Conservation (phyloP, 2,888 invertebrate genomes). For the Iselma pallidipennis region DNA sequence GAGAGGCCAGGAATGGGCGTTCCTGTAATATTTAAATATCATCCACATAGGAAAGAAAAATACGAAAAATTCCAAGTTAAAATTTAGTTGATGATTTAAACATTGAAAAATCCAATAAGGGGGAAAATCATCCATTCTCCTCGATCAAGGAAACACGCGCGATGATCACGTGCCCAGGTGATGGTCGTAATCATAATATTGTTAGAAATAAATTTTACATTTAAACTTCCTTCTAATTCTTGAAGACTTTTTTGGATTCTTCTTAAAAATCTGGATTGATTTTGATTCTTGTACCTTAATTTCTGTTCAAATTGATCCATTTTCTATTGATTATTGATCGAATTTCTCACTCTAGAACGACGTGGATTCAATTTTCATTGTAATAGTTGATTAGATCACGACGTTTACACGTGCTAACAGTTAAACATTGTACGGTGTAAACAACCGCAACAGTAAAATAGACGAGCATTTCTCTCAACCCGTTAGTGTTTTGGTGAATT, state of each 20-base stretch:
- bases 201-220: not conserved
- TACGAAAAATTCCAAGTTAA: not conserved
- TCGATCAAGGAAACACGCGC: conserved; percentile 9
- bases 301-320: too few relatives aligned
- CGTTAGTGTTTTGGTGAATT: conserved; percentile 26
- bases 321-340: too few relatives aligned
- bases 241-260: too few relatives aligned
- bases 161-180: conserved; percentile 28
- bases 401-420: conserved; percentile 25
- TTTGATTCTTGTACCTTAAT: too few relatives aligned
- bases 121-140: not conserved
- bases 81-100: not conserved
- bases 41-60: too few relatives aligned
- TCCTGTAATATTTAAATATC: too few relatives aligned
- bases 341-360: not conserved
- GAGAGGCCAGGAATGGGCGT: not conserved
- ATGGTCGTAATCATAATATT: conserved; percentile 6
- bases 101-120: not conserved
- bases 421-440: conserved; percentile 30
- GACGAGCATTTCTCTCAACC: conserved; percentile 9
- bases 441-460: conserved; percentile 39
- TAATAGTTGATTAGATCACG: conserved; percentile 27
- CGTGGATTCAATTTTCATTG: conserved; percentile 20
- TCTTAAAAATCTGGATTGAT: too few relatives aligned
- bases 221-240: not conserved